Evolutionary conservation across 1,140 invertebrate genomes (phyloP).

Genomic region (Brachionus sp.): DNA sequence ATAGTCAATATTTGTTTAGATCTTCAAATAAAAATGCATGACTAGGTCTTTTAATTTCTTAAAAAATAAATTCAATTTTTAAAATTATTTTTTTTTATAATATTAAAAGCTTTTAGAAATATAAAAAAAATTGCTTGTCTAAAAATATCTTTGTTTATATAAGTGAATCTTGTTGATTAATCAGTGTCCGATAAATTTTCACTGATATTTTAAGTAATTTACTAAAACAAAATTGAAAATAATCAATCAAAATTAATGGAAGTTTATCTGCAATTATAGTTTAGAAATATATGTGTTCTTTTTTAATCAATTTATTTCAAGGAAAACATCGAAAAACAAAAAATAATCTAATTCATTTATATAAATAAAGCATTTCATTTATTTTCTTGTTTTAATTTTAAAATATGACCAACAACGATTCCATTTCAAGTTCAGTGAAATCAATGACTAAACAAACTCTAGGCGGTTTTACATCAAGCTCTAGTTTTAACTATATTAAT

Average conservation of each 20-base stretch:
- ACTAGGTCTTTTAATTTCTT: too few relatives aligned
- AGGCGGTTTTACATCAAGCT: neutral
- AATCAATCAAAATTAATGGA: neutral
- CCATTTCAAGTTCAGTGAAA: neutral
- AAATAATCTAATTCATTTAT: neutral
- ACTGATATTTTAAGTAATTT: neutral
- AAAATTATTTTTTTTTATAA: too few relatives aligned
- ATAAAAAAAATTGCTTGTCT: too few relatives aligned
- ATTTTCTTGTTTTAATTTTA: neutral
- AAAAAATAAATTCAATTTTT: too few relatives aligned
- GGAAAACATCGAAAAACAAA: neutral
- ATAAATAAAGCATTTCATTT: neutral
- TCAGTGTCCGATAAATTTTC: neutral
- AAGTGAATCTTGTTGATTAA: neutral
- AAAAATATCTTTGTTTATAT: too few relatives aligned
- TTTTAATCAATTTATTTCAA: neutral
- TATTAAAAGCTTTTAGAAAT: too few relatives aligned
- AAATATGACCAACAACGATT: neutral
- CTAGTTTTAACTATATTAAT: neutral
- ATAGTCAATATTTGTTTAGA: too few relatives aligned
- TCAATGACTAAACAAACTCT: neutral
- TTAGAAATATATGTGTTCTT: too few relatives aligned
- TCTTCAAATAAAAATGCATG: too few relatives aligned
- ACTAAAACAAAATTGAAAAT: neutral
- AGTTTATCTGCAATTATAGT: neutral